Base-by-base conservation (phyloP, 2,113 vertebrate genomes). In the Hippopotamus amphibius region DNA sequence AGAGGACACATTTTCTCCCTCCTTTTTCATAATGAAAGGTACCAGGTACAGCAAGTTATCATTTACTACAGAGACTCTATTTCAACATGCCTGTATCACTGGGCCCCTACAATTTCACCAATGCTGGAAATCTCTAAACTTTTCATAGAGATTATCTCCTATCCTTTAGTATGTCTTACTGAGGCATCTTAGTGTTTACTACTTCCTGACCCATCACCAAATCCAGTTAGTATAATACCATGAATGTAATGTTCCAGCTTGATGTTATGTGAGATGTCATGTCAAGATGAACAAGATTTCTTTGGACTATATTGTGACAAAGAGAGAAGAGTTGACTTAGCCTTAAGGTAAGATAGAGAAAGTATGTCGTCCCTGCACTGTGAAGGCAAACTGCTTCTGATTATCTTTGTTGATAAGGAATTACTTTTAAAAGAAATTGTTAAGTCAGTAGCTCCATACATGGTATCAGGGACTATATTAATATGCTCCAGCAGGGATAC, bases 351-450 rank as follows among this genome's bases (percentile, higher is more conserved):
- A 95, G 53, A 79, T n/a, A 81, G 68, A 76, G 15, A 84, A 96
- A 85, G 71, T 93, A 77, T 88, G 69, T 17, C 71, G 43, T 84
- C 50, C 57, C 71, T 96, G 37, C 48, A 81, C 3, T 77, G 46
- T 59, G 50, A 84, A 94, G 21, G 24, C 69, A 71, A 65, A 71
- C 33, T 85, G 46, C 76, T 93, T 91, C 85, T 71, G 53, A 93
- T 92, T 94, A 85, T 94, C 65, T 96, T 46, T 94, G 30, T 65
- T 95, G 93, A 93, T 87, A 96, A 96, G 46, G 33, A 93, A 94
- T 74, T 94, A 24, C 69, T 96, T 88, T 71, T 28, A 33, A 68
- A 83, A 85, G 61, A 90, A 97, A 81, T 94, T 37, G 37, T 37
- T 37, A 48, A 43, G 66, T 83, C 57, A 48, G 6, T 68, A 69